A percentile compares a stretch with the other conserved stretches of the same genome.
These are phyloP conservation scores for Characodon lateralis DNA, from an alignment of 2,797 vertebrate genomes.

Conservation along the genomic window DNA sequence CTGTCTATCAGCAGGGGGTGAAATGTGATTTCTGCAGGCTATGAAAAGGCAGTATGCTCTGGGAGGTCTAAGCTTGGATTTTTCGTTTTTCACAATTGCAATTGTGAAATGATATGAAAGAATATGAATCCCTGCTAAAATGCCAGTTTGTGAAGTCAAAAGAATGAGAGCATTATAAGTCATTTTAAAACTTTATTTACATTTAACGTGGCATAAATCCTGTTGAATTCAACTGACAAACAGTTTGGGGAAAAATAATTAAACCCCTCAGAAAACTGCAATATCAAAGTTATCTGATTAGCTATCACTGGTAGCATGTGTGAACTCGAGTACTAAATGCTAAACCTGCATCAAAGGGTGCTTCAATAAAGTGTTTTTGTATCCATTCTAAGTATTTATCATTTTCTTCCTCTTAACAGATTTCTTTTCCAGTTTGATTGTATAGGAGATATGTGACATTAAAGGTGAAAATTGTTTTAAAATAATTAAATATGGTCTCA, in stretches of 20 bases:
- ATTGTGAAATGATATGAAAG: too few species aligned
- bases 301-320: neutral
- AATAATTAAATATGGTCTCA: too few species aligned
- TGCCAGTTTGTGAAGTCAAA: neutral
- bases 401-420: neutral
- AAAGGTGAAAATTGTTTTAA: neutral
- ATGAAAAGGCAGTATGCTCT: constrained; percentile 22
- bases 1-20: constrained; percentile 49
- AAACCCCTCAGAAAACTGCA: neutral
- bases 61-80: constrained; percentile 30
- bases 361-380: neutral
- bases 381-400: neutral
- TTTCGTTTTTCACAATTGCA: constrained; percentile 15
- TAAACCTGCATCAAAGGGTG: neutral
- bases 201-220: neutral
- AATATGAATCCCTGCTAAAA: neutral
- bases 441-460: neutral
- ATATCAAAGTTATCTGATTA: neutral
- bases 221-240: neutral
- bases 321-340: neutral
- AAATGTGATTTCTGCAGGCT: constrained; percentile 42
- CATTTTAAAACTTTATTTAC: neutral
- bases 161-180: neutral
- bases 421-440: neutral
- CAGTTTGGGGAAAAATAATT: neutral